Evolutionary conservation across 1,140 invertebrate species (phyloP).

Genomic region (Bombus confusus): DNA sequence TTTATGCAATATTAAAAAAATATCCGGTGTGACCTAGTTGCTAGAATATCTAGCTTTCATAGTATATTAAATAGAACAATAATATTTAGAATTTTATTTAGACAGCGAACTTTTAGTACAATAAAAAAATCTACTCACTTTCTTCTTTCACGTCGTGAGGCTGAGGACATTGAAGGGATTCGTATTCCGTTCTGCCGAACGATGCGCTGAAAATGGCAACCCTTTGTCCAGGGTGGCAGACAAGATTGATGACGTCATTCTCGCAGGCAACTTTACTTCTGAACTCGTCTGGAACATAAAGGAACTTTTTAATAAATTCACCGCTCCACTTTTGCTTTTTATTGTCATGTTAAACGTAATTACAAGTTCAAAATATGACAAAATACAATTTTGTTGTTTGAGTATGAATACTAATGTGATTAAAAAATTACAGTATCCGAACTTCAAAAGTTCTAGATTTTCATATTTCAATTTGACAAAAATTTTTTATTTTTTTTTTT

Average conservation of each 20-base stretch:
- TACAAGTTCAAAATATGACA: background rate
- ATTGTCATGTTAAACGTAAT: conserved; percentile 24
- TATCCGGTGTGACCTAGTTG: too few relatives aligned
- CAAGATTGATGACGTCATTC: conserved; percentile 91
- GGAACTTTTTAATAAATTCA: conserved; percentile 61
- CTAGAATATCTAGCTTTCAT: too few relatives aligned
- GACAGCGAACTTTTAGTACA: background rate
- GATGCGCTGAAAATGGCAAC: conserved; percentile 95
- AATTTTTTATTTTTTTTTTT: background rate
- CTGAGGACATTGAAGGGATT: conserved; percentile 94
- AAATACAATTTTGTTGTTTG: background rate
- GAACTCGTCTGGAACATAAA: conserved; percentile 91
- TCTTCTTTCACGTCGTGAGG: conserved; percentile 92
- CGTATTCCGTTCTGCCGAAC: conserved; percentile 94
- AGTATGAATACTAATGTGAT: background rate
- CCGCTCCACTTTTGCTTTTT: conserved; percentile 12
- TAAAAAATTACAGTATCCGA: too few relatives aligned
- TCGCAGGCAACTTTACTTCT: conserved; percentile 95
- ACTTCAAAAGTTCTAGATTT: background rate
- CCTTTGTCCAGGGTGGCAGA: conserved; percentile 91
- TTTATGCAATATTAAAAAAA: background rate
- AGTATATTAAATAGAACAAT: background rate
- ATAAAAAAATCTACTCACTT: conserved; percentile 85
- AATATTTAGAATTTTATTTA: background rate
- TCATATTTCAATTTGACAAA: background rate